phyloP scores from a whole-genome alignment of 2,797 vertebrate genomes.

The Kryptolebias ocellatus region DNA sequence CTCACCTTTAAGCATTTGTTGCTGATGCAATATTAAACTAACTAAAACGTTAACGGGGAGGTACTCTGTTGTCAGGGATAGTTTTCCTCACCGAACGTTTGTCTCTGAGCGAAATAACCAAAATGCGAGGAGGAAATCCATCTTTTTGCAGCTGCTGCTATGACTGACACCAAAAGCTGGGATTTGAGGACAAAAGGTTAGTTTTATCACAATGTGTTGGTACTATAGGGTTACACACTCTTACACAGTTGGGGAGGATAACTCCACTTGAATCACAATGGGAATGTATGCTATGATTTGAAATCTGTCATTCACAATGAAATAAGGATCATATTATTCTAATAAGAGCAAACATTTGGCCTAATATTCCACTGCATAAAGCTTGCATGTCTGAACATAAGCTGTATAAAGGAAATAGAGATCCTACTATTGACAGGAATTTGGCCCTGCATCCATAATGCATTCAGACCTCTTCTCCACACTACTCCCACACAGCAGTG shows the following conservation, averaged over 20 bases:
- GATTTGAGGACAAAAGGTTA: not conserved
- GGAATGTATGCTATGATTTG: constrained; percentile 11
- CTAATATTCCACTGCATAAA: too few species aligned
- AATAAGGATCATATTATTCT: too few species aligned
- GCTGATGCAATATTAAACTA: constrained; percentile 23
- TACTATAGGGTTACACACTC: constrained; percentile 10
- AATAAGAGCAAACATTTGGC: too few species aligned
- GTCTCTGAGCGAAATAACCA: constrained; percentile 2
- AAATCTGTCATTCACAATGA: too few species aligned
- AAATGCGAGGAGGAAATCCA: not conserved
- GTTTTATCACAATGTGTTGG: constrained; percentile 8
- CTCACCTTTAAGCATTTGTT: constrained; percentile 13
- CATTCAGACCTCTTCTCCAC: too few species aligned
- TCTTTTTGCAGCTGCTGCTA: constrained; percentile 7
- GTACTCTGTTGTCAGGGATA: constrained; percentile 44
- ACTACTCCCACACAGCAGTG: not conserved
- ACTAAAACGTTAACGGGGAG: constrained; percentile 28
- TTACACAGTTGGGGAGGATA: not conserved
- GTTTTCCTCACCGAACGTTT: constrained; percentile 4
- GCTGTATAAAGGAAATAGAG: not conserved
- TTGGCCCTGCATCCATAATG: too few species aligned
- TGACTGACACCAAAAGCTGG: constrained; percentile 34
- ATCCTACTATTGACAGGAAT: not conserved
- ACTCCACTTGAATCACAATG: constrained; percentile 17
- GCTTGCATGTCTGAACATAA: not conserved